Evolutionary conservation across 2,113 vertebrate genomes (phyloP), one percentile per base, ranked within the genome.

Genomic region (Pundamilia nyererei): DNA sequence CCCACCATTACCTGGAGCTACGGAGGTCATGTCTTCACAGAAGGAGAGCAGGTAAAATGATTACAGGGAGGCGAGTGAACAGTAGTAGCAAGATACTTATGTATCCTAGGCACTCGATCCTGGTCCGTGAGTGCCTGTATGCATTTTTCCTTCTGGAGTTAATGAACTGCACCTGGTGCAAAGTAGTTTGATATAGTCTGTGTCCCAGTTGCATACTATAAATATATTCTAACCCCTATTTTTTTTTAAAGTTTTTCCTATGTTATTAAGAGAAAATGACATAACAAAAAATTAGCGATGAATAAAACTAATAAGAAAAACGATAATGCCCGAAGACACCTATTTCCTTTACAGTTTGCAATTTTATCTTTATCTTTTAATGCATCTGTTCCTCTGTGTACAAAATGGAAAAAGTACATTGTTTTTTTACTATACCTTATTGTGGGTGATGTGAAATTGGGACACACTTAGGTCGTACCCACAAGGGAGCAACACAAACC

Each of bases 1-100:
- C 99, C 99, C 79, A 97, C 97, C 83, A 99, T 99, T 92, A 98
- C 94, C 55, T 99, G 99, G 99, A 98, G 97, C 89, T 97, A 96
- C 2, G 97, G 97, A 33, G 96, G 94, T 1, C 91, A 94, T 2
- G 97, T 98, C 92, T 99, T 99, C 96, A 97, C 96, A 75, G 98
- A 96, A 7, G 98, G 98, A 94, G 98, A 99, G 89, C 98, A 99
- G 98, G 99, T 99, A 97, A 85, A 87, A 29, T 85, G 42, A 58
- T 42, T 19, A 81, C 35, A 55, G 6, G 3, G 19, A 7, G 12
- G 9, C 5, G 65, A 35, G 83, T 47, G 58, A 31, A 81, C 58
- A 17, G 38, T 24, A 17, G 40, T 9, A 47, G 19, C 62, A 60
- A 84, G 81, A 49, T 55, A 68, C 45, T 26, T 82, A 11, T 53